Conservation (phyloP, 1,140 invertebrate species). For the Grapholita molesta region DNA sequence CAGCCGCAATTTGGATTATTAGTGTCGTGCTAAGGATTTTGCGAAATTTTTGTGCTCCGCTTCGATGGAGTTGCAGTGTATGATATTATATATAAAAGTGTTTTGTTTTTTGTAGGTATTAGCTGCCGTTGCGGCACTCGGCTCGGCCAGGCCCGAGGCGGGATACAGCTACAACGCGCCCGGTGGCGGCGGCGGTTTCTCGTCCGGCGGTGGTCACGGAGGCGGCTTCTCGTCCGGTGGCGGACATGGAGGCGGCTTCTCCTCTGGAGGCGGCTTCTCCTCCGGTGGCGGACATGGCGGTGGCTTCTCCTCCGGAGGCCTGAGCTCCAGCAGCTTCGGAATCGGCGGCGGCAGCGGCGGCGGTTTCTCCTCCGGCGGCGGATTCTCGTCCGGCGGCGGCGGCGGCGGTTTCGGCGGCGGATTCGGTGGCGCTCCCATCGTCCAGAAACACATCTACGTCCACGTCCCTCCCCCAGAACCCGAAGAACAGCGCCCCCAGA, state of each 20-base stretch:
- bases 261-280: constrained; percentile 52
- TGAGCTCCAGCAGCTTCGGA: constrained; percentile 48
- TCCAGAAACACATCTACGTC: constrained; percentile 90
- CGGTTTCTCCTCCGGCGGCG: constrained; percentile 36
- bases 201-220: constrained; percentile 20
- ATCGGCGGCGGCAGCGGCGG: constrained; percentile 44
- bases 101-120: constrained; percentile 67
- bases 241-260: constrained; percentile 32
- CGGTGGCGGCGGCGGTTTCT: constrained; percentile 51
- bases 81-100: not conserved
- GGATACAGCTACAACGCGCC: constrained; percentile 81
- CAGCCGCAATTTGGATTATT: not conserved
- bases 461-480: constrained; percentile 89
- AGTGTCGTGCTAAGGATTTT: not conserved
- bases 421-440: constrained; percentile 78
- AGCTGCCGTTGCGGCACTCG: constrained; percentile 79
- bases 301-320: constrained; percentile 38
- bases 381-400: constrained; percentile 34
- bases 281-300: constrained; percentile 64
- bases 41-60: not conserved
- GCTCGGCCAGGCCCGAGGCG: constrained; percentile 80
- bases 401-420: constrained; percentile 41
- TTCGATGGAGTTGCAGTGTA: not conserved
- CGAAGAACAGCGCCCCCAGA: constrained; percentile 79
- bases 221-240: constrained; percentile 25